Conservation (phyloP, 1,140 invertebrate genomes). For the Maconellicoccus hirsutus region DNA sequence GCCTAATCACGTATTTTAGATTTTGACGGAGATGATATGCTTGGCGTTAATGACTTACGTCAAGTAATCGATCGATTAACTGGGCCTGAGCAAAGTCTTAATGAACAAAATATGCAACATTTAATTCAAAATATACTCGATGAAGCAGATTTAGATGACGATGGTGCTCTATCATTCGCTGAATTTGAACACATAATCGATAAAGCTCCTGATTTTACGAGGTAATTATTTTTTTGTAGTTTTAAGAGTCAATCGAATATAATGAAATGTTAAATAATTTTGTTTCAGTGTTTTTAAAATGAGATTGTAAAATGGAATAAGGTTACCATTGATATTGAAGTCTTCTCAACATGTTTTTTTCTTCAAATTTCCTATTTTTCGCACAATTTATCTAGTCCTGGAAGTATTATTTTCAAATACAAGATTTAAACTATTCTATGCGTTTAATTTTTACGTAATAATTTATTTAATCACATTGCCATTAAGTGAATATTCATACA, state of each 20-base stretch:
- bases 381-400: no score
- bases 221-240: conserved; percentile 40
- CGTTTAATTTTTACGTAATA: background rate
- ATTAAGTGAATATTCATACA: background rate
- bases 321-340: background rate
- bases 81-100: conserved; percentile 46
- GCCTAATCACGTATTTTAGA: conserved; percentile 53
- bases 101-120: conserved; percentile 55
- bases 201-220: conserved; percentile 80
- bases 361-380: no score
- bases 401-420: no score
- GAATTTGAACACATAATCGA: conserved; percentile 92
- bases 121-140: conserved; percentile 64
- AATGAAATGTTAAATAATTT: background rate
- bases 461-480: background rate
- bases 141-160: conserved; percentile 86
- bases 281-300: conserved; percentile 9
- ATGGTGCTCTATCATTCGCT: conserved; percentile 79
- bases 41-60: conserved; percentile 58
- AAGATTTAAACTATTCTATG: no score
- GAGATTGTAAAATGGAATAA: background rate
- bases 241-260: background rate
- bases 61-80: conserved; percentile 60
- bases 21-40: conserved; percentile 86
- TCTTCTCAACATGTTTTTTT: no score